Evolutionary conservation across 2,797 vertebrate genomes (phyloP).

Genomic region (Phrynocephalus forsythii): DNA sequence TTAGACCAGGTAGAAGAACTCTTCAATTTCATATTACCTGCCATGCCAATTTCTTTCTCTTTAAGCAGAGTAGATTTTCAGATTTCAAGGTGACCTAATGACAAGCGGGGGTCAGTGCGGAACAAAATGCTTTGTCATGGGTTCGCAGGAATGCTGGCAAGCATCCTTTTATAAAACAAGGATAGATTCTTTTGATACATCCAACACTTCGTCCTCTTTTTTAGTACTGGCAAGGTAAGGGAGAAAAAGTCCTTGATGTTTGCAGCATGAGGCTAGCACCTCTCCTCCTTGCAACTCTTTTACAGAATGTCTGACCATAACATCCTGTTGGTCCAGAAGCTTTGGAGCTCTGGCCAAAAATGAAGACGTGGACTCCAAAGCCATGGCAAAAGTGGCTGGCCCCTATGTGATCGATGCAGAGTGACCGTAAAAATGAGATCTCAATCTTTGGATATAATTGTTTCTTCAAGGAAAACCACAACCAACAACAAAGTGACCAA

Average conservation of each 20-base stretch:
- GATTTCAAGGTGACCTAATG: conserved; percentile 16
- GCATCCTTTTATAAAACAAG: conserved; percentile 3
- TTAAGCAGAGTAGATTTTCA: background rate
- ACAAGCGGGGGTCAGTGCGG: conserved; percentile 11
- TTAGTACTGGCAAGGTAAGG: background rate
- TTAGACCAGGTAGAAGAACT: conserved; percentile 12
- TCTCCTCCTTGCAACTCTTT: background rate
- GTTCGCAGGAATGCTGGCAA: background rate
- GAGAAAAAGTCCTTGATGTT: background rate
- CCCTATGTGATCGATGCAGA: too few species aligned
- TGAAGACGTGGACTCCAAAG: background rate
- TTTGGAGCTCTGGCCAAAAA: background rate
- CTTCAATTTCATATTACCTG: background rate
- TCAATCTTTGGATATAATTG: background rate
- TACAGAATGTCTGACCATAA: background rate
- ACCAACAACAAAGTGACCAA: too few species aligned
- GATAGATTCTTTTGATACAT: conserved; percentile 2
- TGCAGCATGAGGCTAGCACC: background rate
- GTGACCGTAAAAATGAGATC: too few species aligned
- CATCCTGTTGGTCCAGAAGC: background rate
- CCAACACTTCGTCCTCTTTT: background rate
- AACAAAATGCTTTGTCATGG: conserved; percentile 3
- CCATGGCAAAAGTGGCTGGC: background rate
- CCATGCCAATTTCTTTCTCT: conserved; percentile 10
- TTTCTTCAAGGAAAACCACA: background rate